Conservation (phyloP, 37 sponge, comb jelly and placozoan genomes). For the Sycon ciliatum region DNA sequence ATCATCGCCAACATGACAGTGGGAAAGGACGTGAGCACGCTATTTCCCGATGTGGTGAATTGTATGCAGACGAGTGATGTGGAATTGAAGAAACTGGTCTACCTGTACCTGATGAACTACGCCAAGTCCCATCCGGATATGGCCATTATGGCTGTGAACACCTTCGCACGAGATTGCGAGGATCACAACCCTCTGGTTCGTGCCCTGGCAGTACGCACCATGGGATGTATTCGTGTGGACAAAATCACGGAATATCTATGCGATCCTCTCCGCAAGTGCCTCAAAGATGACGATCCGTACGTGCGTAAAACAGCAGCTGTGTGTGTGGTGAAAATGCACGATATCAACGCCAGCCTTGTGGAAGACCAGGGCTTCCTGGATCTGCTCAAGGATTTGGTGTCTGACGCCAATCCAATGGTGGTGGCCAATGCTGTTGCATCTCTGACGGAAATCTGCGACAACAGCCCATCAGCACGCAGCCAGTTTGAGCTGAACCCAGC, state of each 20-base stretch:
- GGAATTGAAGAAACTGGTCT: constrained; percentile 97
- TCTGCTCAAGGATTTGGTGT: constrained; percentile 81
- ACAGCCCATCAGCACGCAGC: constrained; percentile 63
- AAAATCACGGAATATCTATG: constrained; percentile 93
- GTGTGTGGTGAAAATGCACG: constrained; percentile 95
- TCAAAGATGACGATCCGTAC: constrained; percentile 98
- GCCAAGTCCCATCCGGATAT: constrained; percentile 95
- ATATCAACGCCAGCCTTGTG: constrained; percentile 86
- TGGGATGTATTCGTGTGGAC: constrained; percentile 96
- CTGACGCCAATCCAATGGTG: constrained; percentile 97
- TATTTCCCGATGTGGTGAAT: constrained; percentile 94
- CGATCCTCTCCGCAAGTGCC: constrained; percentile 86
- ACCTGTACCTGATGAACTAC: constrained; percentile 98
- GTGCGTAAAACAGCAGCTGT: constrained; percentile 97
- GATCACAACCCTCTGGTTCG: constrained; percentile 88
- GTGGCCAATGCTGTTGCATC: constrained; percentile 98
- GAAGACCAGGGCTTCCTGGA: constrained; percentile 99
- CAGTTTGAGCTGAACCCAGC: constrained; percentile 74
- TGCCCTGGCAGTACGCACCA: constrained; percentile 86
- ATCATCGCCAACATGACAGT: constrained; percentile 99
- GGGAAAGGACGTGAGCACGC: constrained; percentile 93
- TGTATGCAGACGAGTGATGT: constrained; percentile 98
- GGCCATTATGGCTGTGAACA: constrained; percentile 96
- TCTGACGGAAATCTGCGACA: constrained; percentile 81
- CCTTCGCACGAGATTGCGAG: constrained; percentile 91